Percentiles rank a stretch among this genome's conserved stretches.
Evolutionary conservation across 2,888 invertebrate genomes (phyloP).

Genomic region (Rhagium mordax): DNA sequence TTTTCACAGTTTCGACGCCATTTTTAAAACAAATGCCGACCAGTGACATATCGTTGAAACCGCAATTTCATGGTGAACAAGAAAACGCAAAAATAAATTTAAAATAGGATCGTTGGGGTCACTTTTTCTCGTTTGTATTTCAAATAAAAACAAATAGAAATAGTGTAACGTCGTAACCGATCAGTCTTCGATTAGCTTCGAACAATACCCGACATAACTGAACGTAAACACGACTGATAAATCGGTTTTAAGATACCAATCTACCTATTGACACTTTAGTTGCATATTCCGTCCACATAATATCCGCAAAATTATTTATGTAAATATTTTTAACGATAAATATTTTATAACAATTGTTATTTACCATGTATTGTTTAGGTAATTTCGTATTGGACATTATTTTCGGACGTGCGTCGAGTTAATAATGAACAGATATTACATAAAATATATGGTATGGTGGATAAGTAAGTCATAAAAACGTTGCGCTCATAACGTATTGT

Average conservation of each 20-base stretch:
- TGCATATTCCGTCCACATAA: conserved; percentile 24
- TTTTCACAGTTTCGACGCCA: too few relatives aligned
- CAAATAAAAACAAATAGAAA: too few relatives aligned
- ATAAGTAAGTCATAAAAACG: conserved; percentile 28
- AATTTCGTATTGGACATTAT: conserved; percentile 33
- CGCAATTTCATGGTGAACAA: too few relatives aligned
- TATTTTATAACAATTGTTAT: conserved; percentile 36
- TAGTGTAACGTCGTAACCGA: too few relatives aligned
- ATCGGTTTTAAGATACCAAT: conserved; percentile 4
- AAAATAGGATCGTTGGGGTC: too few relatives aligned
- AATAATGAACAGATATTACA: conserved; percentile 17
- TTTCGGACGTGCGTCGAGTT: conserved; percentile 19
- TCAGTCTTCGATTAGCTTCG: not conserved
- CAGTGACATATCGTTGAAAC: too few relatives aligned
- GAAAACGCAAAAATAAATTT: too few relatives aligned
- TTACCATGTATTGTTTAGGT: conserved; percentile 32
- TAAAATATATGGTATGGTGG: conserved; percentile 14
- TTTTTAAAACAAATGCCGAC: too few relatives aligned
- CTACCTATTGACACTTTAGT: conserved; percentile 22
- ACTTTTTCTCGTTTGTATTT: too few relatives aligned
- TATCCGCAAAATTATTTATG: conserved; percentile 36
- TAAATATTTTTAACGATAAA: conserved; percentile 30
- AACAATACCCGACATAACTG: not conserved
- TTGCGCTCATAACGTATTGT: conserved; percentile 24
- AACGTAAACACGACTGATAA: not conserved